A percentile compares a stretch with the other conserved stretches of the same genome.
These are phyloP conservation scores for Aphidius gifuensis DNA, from an alignment of 1,140 invertebrate genomes.

Conservation along the genomic window DNA sequence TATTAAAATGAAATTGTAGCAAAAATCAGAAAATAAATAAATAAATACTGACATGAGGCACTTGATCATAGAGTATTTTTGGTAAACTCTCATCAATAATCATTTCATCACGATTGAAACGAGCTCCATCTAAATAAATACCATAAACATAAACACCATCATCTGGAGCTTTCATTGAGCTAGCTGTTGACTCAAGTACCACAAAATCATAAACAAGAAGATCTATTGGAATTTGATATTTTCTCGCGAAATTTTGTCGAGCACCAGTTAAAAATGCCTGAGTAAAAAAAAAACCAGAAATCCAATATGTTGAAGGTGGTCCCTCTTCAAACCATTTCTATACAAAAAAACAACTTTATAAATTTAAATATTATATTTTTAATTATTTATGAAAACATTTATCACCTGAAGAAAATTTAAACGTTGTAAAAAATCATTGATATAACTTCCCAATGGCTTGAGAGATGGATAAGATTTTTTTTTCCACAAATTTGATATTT, in stretches of 20 bases:
- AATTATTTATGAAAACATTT: neutral
- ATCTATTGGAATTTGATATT: slow-evolving; percentile 88
- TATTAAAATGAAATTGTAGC: no score
- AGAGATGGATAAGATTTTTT: slow-evolving; percentile 87
- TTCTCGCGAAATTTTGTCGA: slow-evolving; percentile 90
- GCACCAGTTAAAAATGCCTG: slow-evolving; percentile 93
- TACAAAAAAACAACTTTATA: slow-evolving; percentile 24
- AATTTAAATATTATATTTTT: neutral
- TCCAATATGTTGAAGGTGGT: slow-evolving; percentile 81
- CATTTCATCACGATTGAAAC: slow-evolving; percentile 71
- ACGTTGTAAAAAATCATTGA: slow-evolving; percentile 81
- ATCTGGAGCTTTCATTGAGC: slow-evolving; percentile 57
- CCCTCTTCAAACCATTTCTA: slow-evolving; percentile 82
- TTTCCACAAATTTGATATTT: slow-evolving; percentile 81
- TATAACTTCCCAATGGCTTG: slow-evolving; percentile 87
- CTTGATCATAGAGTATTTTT: slow-evolving; percentile 76
- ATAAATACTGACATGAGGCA: slow-evolving; percentile 67
- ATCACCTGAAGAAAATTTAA: slow-evolving; percentile 74
- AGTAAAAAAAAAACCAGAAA: slow-evolving; percentile 94
- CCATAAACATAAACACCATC: slow-evolving; percentile 86
- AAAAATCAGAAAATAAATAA: neutral
- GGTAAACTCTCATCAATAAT: slow-evolving; percentile 75
- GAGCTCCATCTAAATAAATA: slow-evolving; percentile 82
- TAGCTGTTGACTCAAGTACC: slow-evolving; percentile 47
- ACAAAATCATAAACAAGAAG: slow-evolving; percentile 81